phyloP scores from a whole-genome alignment of 2,888 invertebrate genomes.

The Andrena marginata region DNA sequence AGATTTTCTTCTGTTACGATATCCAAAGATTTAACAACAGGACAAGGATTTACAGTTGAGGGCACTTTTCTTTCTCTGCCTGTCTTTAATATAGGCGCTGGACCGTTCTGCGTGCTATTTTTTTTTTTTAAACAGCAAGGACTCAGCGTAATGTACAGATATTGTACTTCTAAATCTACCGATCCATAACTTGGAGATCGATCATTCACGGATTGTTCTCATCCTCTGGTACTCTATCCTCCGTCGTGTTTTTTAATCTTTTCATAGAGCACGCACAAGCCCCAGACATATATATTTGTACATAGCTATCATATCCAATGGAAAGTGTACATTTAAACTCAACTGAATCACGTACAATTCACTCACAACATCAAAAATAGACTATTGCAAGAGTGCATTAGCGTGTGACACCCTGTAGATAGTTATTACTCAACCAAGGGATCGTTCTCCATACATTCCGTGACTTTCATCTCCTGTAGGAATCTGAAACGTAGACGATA shows the following conservation, averaged over 20 bases:
- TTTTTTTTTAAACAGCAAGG: slow-evolving; percentile 70
- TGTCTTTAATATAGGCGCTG: slow-evolving; percentile 74
- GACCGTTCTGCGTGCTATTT: slow-evolving; percentile 71
- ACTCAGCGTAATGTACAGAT: slow-evolving; percentile 73
- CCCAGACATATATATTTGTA: slow-evolving; percentile 82
- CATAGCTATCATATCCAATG: slow-evolving; percentile 83
- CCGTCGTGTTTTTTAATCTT: slow-evolving; percentile 65
- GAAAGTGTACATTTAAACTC: slow-evolving; percentile 79
- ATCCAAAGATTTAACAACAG: slow-evolving; percentile 66
- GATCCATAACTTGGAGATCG: slow-evolving; percentile 67
- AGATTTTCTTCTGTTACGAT: slow-evolving; percentile 44
- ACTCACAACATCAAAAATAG: slow-evolving; percentile 84
- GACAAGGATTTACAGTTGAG: slow-evolving; percentile 72
- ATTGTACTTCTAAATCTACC: slow-evolving; percentile 74
- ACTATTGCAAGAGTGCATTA: slow-evolving; percentile 83
- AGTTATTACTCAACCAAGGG: slow-evolving; percentile 76
- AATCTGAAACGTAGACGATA: slow-evolving; percentile 77
- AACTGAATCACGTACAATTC: slow-evolving; percentile 81
- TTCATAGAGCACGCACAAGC: slow-evolving; percentile 79
- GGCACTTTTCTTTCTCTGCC: slow-evolving; percentile 74
- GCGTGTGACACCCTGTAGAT: slow-evolving; percentile 79
- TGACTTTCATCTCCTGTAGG: slow-evolving; percentile 70
- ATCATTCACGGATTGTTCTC: slow-evolving; percentile 67
- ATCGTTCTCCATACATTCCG: slow-evolving; percentile 69
- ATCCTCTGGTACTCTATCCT: slow-evolving; percentile 57